These are phyloP conservation scores for Xestia xanthographa DNA, from an alignment of 2,888 invertebrate species.

Conservation along the genomic window DNA sequence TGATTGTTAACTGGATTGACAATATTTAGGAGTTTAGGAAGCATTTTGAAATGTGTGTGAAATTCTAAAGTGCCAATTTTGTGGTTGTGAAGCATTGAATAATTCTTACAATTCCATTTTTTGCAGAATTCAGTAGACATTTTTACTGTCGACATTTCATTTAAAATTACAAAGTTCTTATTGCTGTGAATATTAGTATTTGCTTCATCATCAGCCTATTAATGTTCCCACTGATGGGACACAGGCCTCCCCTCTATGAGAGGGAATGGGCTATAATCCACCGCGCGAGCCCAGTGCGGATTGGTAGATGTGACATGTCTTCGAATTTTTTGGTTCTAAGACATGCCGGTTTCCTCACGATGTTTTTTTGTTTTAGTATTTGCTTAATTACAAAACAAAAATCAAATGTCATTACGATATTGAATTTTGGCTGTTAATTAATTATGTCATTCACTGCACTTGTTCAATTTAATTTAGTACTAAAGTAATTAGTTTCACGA, in stretches of 20 bases:
- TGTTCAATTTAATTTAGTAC: neutral
- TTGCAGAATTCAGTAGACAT: neutral
- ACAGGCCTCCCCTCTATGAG: too few species aligned
- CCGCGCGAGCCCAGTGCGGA: too few species aligned
- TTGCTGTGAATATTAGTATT: neutral
- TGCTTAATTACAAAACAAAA: neutral
- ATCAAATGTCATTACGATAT: neutral
- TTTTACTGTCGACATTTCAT: neutral
- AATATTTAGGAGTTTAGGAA: neutral
- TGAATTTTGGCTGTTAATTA: constrained; percentile 9
- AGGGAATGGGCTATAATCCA: too few species aligned
- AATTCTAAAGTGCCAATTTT: constrained; percentile 55
- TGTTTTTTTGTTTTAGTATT: too few species aligned
- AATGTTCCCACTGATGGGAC: too few species aligned
- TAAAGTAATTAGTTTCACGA: neutral
- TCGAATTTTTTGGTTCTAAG: too few species aligned
- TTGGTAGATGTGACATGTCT: too few species aligned
- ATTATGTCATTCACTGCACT: neutral
- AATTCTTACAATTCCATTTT: neutral
- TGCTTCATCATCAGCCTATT: too few species aligned
- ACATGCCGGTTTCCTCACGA: too few species aligned
- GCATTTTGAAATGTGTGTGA: constrained; percentile 25
- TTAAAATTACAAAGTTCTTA: neutral
- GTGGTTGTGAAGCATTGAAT: constrained; percentile 24
- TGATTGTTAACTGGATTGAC: constrained; percentile 32